Conservation (phyloP, 2,797 vertebrate species). For the Falco cherrug region DNA sequence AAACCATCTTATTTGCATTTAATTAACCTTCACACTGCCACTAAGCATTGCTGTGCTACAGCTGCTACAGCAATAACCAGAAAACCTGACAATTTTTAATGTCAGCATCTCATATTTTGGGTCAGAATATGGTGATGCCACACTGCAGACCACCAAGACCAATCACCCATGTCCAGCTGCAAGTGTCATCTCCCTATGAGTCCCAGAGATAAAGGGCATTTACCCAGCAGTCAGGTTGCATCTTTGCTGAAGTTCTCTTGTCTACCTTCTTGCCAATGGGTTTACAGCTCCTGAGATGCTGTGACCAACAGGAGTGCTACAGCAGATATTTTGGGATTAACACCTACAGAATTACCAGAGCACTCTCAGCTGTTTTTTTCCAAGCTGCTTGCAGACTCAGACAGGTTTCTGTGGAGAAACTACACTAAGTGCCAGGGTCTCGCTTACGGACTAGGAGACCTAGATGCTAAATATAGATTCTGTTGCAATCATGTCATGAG, state of each 20-base stretch:
- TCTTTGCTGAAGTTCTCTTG: background rate
- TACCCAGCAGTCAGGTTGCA: background rate
- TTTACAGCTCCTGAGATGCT: background rate
- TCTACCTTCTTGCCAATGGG: accelerated
- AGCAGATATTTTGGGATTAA: background rate
- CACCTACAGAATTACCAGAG: background rate
- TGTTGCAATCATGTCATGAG: background rate
- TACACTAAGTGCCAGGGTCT: background rate
- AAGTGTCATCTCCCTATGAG: background rate
- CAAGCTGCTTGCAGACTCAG: background rate
- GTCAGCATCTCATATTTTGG: accelerated
- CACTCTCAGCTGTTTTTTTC: background rate
- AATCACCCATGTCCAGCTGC: background rate
- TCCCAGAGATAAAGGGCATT: background rate
- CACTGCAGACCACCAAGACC: background rate
- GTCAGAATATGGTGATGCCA: background rate
- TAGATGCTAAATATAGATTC: background rate
- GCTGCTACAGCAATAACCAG: background rate
- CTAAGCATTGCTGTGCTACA: background rate
- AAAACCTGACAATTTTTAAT: background rate
- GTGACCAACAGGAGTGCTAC: background rate
- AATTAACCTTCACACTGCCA: background rate
- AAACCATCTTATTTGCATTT: background rate
- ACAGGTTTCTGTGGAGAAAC: background rate
- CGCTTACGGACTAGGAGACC: background rate